phyloP scores from a whole-genome alignment of 2,888 invertebrate genomes.

The Ophion slaviceki region DNA sequence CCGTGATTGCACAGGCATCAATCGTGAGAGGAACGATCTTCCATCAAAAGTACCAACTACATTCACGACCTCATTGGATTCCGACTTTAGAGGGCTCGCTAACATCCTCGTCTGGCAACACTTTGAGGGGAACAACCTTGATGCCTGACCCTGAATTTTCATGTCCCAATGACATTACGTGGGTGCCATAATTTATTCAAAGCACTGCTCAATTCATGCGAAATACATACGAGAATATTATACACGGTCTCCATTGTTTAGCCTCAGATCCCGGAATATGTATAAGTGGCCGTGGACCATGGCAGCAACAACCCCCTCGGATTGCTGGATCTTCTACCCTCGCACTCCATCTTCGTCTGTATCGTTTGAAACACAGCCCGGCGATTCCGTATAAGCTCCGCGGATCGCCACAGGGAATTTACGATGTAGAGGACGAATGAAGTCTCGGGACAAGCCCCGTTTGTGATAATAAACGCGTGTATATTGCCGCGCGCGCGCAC shows the following conservation, averaged over 20 bases:
- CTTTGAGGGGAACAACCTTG: slow-evolving; percentile 14
- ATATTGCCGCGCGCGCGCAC: not conserved
- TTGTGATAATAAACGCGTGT: slow-evolving; percentile 15
- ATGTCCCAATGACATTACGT: slow-evolving; percentile 63
- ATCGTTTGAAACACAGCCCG: slow-evolving; percentile 27
- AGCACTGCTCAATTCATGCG: slow-evolving; percentile 21
- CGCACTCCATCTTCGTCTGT: slow-evolving; percentile 3
- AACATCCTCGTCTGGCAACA: slow-evolving; percentile 2
- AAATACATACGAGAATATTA: slow-evolving; percentile 44
- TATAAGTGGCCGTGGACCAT: not conserved
- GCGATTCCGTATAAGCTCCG: slow-evolving; percentile 36
- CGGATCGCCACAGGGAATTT: slow-evolving; percentile 65
- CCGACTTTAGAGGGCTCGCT: not conserved
- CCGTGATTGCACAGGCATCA: slow-evolving; percentile 18
- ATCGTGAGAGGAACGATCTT: slow-evolving; percentile 18
- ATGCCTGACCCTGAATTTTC: slow-evolving; percentile 13
- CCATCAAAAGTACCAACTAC: slow-evolving; percentile 23
- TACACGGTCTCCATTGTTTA: slow-evolving; percentile 62
- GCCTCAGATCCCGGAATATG: slow-evolving; percentile 52
- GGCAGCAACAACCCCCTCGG: slow-evolving; percentile 28
- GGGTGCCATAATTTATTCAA: slow-evolving; percentile 74
- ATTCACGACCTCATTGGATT: slow-evolving; percentile 12
- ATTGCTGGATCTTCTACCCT: slow-evolving; percentile 17
- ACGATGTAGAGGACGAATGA: slow-evolving; percentile 57
- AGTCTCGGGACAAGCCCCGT: not conserved